Base-by-base conservation (phyloP, 2,888 invertebrate genomes). In the Trissoscelio sp. region DNA sequence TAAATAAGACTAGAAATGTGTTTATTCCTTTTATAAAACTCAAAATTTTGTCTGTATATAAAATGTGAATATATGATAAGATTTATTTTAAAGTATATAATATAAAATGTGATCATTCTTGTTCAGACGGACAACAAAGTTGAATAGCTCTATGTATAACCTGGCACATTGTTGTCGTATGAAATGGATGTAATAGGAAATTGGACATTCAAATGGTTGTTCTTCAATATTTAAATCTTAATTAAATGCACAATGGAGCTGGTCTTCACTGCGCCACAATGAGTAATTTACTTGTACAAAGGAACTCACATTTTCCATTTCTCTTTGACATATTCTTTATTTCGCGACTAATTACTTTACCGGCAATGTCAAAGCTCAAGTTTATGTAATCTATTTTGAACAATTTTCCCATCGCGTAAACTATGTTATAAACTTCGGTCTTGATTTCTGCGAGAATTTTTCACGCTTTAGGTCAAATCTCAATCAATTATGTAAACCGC, bases 191-290 rank as follows among this genome's bases (percentile, higher is more conserved):
- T 77, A 77, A 77, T 77, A 69, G 46, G 60, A 78, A 78, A 78
- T 70, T 62, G 78, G 70, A 70, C 64, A 78, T 64, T 64, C 57
- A 57, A 46, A 64, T 57, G 78, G 46, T 39, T 22, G 70, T 64
- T 70, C 64, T 70, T 78, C 57, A 70, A 70, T 78, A 78, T 78
- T 78, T 78, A 78, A 78, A 70, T 78, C 57, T 64, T 70, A 69
- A 78, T 78, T 70, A 78, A 78, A 48, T 62, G 51, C 48, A 57
- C 64, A 64, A 78, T 70, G 53, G 70, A 70, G 70, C 62, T 57
- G 55, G 48, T 53, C 37, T 60, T 31, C 12, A 18, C 34, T 18
- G 9, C 39, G 34, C 28, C 37, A 69, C 60, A 77, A 75, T 60
- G 42, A 75, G 67, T 67, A 66, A 75, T 67, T 75, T 67, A 60